Base-by-base conservation (phyloP, 2,797 vertebrate species). In the Leucoraja ocellata region DNA sequence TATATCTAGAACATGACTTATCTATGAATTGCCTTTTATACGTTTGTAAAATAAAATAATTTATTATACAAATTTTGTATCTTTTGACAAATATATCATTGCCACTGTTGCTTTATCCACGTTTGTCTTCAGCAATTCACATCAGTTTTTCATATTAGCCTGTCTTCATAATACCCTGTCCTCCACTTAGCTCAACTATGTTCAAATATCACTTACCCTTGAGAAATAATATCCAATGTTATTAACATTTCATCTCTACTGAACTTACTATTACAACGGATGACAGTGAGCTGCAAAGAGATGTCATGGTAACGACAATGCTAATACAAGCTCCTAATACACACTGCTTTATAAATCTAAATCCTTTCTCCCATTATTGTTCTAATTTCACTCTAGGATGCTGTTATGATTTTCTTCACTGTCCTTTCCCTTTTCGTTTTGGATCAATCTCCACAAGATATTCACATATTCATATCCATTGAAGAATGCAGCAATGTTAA, bases 221-320 rank as follows among this genome's bases (percentile, higher is more conserved):
- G 3, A 16, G 28, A 65, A 65, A 65, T 18, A 88, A 63, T 14
- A 61, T 61, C 8, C 11, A 65, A 36, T 16, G 1, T 88, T 88
- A 32, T 36, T 21, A 88, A 84, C 13, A 10, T 88, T 68, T 68
- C 84, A 88, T 63, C 84, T 32, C 13, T 63, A 88, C 84, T 16
- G 58, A 88, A 65, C 61, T 88, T 65, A 32, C 1, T 18, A n/a
- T 32, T 88, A 63, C 25, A 88, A 65, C 65, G 4, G 28, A n/a
- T 18, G 54, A 86, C 6, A 58, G 61, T 88, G 14, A 65, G 84
- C n/a, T 65, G 61, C 84, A 32, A 6, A 65, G 84, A 32, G 84
- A 21, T 88, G 84, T 65, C 28, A 88, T 88, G 61, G 28, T 88
- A 88, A 88, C 65, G 61, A 32, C 61, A 88, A 88, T 65, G 58